These are phyloP conservation scores for Capreolus pygargus DNA, from an alignment of 2,113 vertebrate genomes.

Conservation along the genomic window DNA sequence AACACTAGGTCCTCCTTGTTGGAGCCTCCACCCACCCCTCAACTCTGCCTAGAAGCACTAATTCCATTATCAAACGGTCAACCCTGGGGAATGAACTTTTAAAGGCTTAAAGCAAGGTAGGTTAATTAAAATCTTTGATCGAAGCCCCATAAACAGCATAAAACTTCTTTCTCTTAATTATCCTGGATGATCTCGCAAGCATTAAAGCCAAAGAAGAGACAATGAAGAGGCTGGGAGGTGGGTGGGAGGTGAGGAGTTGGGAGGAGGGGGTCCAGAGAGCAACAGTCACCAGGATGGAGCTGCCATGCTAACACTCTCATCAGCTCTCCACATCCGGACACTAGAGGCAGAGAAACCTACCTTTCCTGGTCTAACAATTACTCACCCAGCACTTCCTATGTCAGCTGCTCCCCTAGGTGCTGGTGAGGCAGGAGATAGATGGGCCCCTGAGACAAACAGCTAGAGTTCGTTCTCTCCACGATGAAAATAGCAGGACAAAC, in stretches of 20 bases:
- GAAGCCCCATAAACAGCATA: constrained; percentile 71
- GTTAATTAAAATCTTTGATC: constrained; percentile 83
- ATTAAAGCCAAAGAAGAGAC: constrained; percentile 25
- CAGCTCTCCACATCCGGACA: fast-evolving
- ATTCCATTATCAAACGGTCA: constrained; percentile 49
- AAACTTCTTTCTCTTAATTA: constrained; percentile 79
- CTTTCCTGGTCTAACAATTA: neutral
- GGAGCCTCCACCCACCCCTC: neutral
- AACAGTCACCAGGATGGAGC: neutral
- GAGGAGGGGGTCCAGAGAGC: neutral
- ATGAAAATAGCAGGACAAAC: neutral
- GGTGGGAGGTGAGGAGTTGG: neutral
- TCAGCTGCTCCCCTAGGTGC: neutral
- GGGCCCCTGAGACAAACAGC: neutral
- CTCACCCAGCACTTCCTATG: neutral
- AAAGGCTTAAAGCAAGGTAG: constrained; percentile 73
- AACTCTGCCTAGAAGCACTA: constrained; percentile 30
- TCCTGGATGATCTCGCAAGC: constrained; percentile 64
- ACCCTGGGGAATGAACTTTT: constrained; percentile 63
- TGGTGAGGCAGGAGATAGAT: neutral
- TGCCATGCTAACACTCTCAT: neutral
- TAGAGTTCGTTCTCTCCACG: neutral
- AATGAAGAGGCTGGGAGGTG: neutral
- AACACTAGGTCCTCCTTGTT: neutral
- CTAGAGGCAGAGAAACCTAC: neutral